Base-by-base conservation (phyloP, 2,797 vertebrate genomes). In the Apodemus agrarius region DNA sequence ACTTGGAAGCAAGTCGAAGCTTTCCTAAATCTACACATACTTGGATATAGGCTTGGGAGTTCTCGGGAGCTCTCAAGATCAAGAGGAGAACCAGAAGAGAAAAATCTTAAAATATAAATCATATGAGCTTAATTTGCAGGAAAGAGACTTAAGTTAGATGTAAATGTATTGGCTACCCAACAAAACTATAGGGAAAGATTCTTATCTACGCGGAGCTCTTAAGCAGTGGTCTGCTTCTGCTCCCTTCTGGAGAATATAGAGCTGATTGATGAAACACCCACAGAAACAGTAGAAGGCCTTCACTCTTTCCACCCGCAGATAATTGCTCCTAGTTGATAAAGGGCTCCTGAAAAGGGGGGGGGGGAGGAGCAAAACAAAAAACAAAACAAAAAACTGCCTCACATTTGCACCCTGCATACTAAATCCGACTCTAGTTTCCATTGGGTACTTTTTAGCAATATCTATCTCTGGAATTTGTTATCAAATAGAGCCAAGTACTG, bases 111-210 rank as follows among this genome's bases (percentile, higher is more conserved):
- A 93, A 84, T 65, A 89, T 61, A 43, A 85, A 78, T 65, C 24
- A 26, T 49, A 61, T 52, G 43, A 76, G 40, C 59, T 83, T 92
- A 43, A 81, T 65, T 94, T 94, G 86, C 59, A 90, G 72, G 34
- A 26, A 96, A 92, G 54, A 11, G 37, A 86, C 22, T 93, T 95
- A 75, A 92, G 93, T 96, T 88, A 96, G 75, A 74, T 65, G 37
- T 31, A 86, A 96, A 75, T 17, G 43, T 49, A 94, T 37, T 65
- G 43, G 26, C 19, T 74, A 74, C 46, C n/a, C 34, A 83, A 67
- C 54, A 88, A 88, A 80, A 78, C 4, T 82, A 31, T 34, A 19
- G 34, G 75, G 34, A 92, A 90, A 59, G 61, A 69, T 57, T 40
- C 59, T 92, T 88, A 61, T 43, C 87, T 81, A 26, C 72, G 40